These are phyloP conservation scores for Orthosia incerta DNA, from an alignment of 2,888 invertebrate genomes.

Conservation along the genomic window DNA sequence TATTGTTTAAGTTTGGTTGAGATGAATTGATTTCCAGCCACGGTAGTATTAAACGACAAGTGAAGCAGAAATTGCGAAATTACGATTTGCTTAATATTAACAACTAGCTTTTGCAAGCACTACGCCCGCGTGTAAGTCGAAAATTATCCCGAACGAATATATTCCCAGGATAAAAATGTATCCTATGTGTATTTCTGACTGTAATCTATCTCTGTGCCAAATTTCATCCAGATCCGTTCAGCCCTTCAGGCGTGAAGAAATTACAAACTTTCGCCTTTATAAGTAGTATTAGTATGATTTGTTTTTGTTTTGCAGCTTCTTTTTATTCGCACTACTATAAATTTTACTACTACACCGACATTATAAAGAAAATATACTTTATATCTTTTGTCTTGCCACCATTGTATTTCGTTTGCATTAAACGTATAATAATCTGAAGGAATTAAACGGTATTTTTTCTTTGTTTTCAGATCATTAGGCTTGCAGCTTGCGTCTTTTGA, in stretches of 20 bases:
- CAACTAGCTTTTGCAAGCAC: too few species aligned
- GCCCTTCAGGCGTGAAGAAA: too few species aligned
- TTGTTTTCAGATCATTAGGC: slow-evolving; percentile 93
- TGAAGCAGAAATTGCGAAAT: too few species aligned
- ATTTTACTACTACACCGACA: background rate
- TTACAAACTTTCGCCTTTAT: too few species aligned
- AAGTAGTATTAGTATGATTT: too few species aligned
- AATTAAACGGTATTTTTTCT: slow-evolving; percentile 22
- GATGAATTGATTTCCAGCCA: background rate
- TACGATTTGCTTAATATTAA: too few species aligned
- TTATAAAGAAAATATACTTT: background rate
- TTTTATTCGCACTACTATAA: background rate
- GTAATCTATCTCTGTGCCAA: too few species aligned
- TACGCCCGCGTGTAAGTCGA: too few species aligned
- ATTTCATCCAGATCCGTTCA: too few species aligned
- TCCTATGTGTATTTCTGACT: too few species aligned
- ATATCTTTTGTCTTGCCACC: background rate
- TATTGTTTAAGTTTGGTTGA: slow-evolving; percentile 9
- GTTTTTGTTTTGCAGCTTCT: background rate
- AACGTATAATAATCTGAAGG: background rate
- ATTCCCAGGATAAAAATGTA: too few species aligned
- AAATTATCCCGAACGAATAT: too few species aligned
- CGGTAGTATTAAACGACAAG: slow-evolving; percentile 20
- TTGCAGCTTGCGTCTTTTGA: slow-evolving; percentile 96
- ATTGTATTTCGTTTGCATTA: background rate